Evolutionary conservation across 35 echinoderm and acorn worm genomes (phyloP), one percentile per base, ranked within the genome.

Genomic region (Eucidaris tribuloides): DNA sequence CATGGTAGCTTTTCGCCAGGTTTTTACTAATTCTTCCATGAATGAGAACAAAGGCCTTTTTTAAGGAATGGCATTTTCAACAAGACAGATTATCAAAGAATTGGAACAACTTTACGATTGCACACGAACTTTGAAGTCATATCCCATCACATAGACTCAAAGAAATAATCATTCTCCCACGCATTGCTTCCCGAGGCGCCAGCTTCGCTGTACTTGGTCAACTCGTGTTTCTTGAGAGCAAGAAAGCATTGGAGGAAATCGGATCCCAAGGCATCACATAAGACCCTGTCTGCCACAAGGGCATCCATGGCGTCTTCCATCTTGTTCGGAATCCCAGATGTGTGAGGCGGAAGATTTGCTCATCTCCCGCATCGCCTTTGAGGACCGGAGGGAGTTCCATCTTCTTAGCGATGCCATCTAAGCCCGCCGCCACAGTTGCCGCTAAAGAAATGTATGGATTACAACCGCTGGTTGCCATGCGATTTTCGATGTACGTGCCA

Each of bases 341-440:
- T 41, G 68, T 74, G 35, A 74, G 68, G 35, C 35, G 68, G 24
- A 40, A 40, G 68, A 74, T 44, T 13, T 74, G 35, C 23, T 74
- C 68, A 36, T 74, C 68, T 20, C 44, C 44, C 28, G 68, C 68
- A 74, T 74, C 68, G 38, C 68, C 68, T 3, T 42, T 18, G 5
- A 74, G 35, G 1, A 33, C 30, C 41, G 31, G 34, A 30, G 82
- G 82, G 22, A 85, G 50, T 11, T 33, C 46, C 30, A 83, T 38
- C 20, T 41, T 77, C 18, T 46, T 46, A 30, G 37, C 43, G 71
- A 87, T 87, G 27, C 84, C 84, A 23, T 87, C 84, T 11, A 87
- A 82, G 5, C 84, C 84, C 32, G 84, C 84, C 5, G 84, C 84
- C 1, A 87, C 76, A 11, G 74, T 81, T 35, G 84, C 84, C 5